Evolutionary conservation across 1,140 invertebrate genomes (phyloP), one percentile per base, ranked within the genome.

Genomic region (Doryteuthis pealeii): DNA sequence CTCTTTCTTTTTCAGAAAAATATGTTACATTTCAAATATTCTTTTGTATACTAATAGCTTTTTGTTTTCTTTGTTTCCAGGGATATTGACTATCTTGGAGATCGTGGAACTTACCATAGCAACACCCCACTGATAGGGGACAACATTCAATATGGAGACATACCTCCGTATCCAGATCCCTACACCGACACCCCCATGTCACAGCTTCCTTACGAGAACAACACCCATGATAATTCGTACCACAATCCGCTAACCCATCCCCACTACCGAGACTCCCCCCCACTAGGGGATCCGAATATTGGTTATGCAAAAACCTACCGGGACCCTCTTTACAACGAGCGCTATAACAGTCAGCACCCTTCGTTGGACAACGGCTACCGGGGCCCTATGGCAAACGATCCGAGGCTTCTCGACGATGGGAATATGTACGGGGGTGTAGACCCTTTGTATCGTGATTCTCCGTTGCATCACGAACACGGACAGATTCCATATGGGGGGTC

Each of bases 401-500:
- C 22, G 18, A 62, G 54, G 26, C 18, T n/a, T 28, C 54, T 28
- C 26, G 54, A 62, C 54, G 54, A 62, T 22, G 35, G 35, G 35
- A 40, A 3, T 40, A 40, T 40, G 35, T 40, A 40, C 10, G 35
- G 35, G 4, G 54, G 54, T 62, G 18, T 62, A 28, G 54, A 62
- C 54, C 54, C 26, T 62, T 4, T 62, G 18, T 62, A 62, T 62
- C 85, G 72, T 33, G 66, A 35, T 45, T 86, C 87, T 15, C 89
- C 89, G 77, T 85, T 88, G 79, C 78, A 78, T 73, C 86, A 78
- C 81, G 84, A 82, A 79, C 83, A 84, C 18, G 90, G 88, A 83
- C n/a, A n/a, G n/a, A 74, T 81, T 80, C 71, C 81, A 75, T 31
- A 83, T 70, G 76, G 67, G 32, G 74, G 79, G 67, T 72, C 66